Evolutionary conservation across 1,140 invertebrate species (phyloP).

Genomic region (Drosophila mojavensis): DNA sequence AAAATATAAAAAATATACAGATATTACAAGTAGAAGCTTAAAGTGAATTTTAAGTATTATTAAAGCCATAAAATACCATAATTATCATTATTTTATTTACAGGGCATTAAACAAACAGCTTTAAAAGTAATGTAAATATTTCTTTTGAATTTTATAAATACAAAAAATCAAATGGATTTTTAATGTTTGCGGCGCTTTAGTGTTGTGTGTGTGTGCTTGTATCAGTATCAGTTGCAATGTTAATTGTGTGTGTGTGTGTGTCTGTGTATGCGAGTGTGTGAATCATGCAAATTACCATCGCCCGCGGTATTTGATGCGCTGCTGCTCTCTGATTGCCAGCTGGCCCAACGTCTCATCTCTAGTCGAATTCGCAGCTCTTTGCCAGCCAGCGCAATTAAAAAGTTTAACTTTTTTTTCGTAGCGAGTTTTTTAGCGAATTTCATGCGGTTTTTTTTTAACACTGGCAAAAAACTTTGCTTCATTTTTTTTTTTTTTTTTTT

Average conservation of each 20-base stretch:
- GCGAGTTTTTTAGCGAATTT: conserved; percentile 11
- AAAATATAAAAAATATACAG: too few species aligned
- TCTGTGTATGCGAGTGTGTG: conserved; percentile 3
- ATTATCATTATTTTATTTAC: too few species aligned
- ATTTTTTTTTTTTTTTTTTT: not conserved
- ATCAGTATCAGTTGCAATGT: not conserved
- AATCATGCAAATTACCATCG: conserved; percentile 40
- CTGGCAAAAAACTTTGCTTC: conserved; percentile 15
- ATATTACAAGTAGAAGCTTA: too few species aligned
- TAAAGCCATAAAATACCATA: too few species aligned
- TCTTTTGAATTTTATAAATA: not conserved
- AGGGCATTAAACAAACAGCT: not conserved
- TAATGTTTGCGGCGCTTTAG: conserved; percentile 16
- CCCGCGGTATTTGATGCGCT: conserved; percentile 41
- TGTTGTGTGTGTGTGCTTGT: not conserved
- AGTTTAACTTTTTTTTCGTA: conserved; percentile 25
- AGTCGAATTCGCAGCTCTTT: not conserved
- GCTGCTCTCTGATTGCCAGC: conserved; percentile 20
- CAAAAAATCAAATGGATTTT: conserved; percentile 36
- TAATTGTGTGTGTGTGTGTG: not conserved
- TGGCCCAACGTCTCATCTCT: conserved; percentile 9
- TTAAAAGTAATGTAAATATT: not conserved
- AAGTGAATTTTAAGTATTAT: too few species aligned
- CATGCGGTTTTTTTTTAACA: conserved; percentile 18
- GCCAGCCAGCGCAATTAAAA: conserved; percentile 41